These are phyloP conservation scores for Aegithalos caudatus DNA, from an alignment of 2,113 vertebrate species.

Conservation along the genomic window DNA sequence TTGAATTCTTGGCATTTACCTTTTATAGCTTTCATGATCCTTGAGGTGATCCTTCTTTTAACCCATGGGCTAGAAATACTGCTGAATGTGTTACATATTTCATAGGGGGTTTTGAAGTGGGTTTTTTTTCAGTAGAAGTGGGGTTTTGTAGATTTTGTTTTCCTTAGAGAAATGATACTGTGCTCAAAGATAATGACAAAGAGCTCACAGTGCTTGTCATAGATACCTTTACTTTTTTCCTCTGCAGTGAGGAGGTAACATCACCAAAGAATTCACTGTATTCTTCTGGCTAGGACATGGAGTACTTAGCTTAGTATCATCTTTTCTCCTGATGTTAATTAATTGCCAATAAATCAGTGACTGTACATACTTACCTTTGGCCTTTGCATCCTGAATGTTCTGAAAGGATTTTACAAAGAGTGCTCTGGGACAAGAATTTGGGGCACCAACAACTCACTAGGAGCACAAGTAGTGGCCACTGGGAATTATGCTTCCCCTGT, in stretches of 20 bases:
- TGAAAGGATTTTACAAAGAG: not conserved
- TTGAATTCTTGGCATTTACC: not conserved
- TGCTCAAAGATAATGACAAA: not conserved
- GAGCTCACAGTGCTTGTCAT: not conserved
- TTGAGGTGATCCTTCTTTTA: not conserved
- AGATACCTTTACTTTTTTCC: not conserved
- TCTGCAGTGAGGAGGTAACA: not conserved
- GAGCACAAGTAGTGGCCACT: not conserved
- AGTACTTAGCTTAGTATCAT: not conserved
- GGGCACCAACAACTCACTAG: not conserved
- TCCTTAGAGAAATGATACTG: not conserved
- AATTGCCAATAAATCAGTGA: not conserved
- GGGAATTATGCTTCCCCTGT: not conserved
- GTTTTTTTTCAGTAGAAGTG: not conserved
- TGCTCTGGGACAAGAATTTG: not conserved
- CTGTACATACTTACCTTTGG: not conserved
- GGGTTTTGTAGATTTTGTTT: not conserved
- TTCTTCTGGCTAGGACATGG: not conserved
- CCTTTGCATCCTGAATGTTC: not conserved
- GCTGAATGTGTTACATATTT: not conserved
- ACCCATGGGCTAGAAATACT: not conserved
- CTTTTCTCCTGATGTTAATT: not conserved
- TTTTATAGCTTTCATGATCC: not conserved
- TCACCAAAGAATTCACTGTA: not conserved
- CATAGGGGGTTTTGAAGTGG: fast-evolving